Conservation (phyloP, 2,888 invertebrate species). For the Sphaerophoria taeniata region DNA sequence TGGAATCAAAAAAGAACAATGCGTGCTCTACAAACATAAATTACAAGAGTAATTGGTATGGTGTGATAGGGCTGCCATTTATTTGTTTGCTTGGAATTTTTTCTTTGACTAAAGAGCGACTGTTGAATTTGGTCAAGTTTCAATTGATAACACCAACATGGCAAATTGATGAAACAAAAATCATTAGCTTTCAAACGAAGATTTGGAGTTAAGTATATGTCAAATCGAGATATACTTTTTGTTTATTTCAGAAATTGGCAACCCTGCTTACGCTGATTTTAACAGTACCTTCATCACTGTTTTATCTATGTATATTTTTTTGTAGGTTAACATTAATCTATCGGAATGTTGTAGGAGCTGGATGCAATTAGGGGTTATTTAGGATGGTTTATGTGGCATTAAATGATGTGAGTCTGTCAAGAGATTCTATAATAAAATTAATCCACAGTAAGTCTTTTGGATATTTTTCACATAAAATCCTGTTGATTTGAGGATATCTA, state of each 20-base stretch:
- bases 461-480: not conserved
- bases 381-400: slow-evolving; percentile 37
- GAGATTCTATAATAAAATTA: slow-evolving; percentile 29
- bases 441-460: not conserved
- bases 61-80: not conserved
- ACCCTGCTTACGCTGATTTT: not conserved
- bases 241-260: too few species aligned
- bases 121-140: too few species aligned
- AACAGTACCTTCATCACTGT: not conserved
- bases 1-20: slow-evolving; percentile 4
- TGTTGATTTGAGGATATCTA: slow-evolving; percentile 19
- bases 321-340: slow-evolving; percentile 19
- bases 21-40: slow-evolving; percentile 7
- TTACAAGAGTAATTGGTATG: slow-evolving; percentile 31
- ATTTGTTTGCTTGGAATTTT: too few species aligned
- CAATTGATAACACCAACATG: not conserved
- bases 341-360: slow-evolving; percentile 21
- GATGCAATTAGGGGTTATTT: slow-evolving; percentile 36
- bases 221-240: too few species aligned
- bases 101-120: too few species aligned
- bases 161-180: too few species aligned
- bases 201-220: too few species aligned
- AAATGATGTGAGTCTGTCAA: slow-evolving; percentile 37
- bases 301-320: slow-evolving; percentile 12
- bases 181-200: too few species aligned